Base-by-base conservation (phyloP, 64 coral and sea anemone species). In the Catalaphyllia jardinei region DNA sequence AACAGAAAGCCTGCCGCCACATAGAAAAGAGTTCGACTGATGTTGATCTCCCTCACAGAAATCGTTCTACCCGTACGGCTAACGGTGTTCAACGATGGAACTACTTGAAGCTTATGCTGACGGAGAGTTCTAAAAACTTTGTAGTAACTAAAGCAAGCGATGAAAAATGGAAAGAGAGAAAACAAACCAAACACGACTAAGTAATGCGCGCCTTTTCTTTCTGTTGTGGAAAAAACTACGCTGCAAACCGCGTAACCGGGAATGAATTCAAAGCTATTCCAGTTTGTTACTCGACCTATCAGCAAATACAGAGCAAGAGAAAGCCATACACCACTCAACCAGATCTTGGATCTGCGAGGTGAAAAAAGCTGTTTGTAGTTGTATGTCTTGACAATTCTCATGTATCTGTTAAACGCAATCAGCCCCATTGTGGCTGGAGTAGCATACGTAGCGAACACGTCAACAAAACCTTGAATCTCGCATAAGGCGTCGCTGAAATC, bases 381-480 rank as follows among this genome's bases (percentile, higher is more conserved):
- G 13, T 38, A 50, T 14, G 69, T 87, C 27, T 74, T 52, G 24
- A 87, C 86, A 72, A 74, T 57, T n/a, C 86, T 67, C 49, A 87
- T 76, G 86, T 74, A 87, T 38, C 86, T 27, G 38, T 87, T 87
- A 33, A 87, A 74, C 4, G 71, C 86, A 24, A 49, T 74, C 49
- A 73, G 24, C 17, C 69, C 67, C 29, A 33, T 39, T 15, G 29
- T 74, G 0, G 72, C 72, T 7, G 72, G 72, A 74, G 29, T 74
- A 14, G 18, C 31, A 19, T 74, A 74, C 14, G 29, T 74, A 31
- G 25, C 72, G 13, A 74, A 74, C 2, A 31, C 72, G 19, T 74
- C 72, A 74, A 74, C 72, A 33, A 88, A 93, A 38, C 91, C 91
- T 19, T 88, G 86, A 60, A 72, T 62, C 55, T 76, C 73, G 65